These are phyloP conservation scores for Drosophila prostipennis DNA, from an alignment of 2,888 invertebrate genomes.

Conservation along the genomic window DNA sequence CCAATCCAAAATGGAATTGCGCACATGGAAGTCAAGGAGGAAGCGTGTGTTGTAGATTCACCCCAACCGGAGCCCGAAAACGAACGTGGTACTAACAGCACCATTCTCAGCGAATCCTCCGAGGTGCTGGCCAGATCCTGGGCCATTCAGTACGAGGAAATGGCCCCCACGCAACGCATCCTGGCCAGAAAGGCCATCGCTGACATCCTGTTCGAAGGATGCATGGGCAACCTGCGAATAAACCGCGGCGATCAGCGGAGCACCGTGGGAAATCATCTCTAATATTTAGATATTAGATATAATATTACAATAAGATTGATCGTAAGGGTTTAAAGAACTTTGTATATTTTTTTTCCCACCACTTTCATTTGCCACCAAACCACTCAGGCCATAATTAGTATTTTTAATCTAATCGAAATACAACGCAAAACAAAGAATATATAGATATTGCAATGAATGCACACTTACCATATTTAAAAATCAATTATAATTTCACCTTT, in stretches of 20 bases:
- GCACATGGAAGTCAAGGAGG: slow-evolving; percentile 14
- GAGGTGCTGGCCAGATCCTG: slow-evolving; percentile 79
- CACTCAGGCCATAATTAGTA: not conserved
- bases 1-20: slow-evolving; percentile 1
- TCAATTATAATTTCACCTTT: not conserved
- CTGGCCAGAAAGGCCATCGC: slow-evolving; percentile 80
- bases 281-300: too few relatives aligned
- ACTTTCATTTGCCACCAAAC: not conserved
- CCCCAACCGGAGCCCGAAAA: slow-evolving; percentile 13
- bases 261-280: slow-evolving; percentile 46
- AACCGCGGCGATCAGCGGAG: slow-evolving; percentile 56
- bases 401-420: too few relatives aligned
- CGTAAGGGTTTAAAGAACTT: too few relatives aligned
- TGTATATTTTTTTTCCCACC: not conserved
- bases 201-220: slow-evolving; percentile 80
- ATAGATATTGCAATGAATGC: too few relatives aligned
- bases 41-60: slow-evolving; percentile 4
- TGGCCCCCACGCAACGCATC: slow-evolving; percentile 73
- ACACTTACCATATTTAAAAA: too few relatives aligned
- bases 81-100: not conserved
- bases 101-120: slow-evolving; percentile 63
- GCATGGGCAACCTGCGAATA: slow-evolving; percentile 77
- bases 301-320: too few relatives aligned
- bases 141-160: slow-evolving; percentile 81
- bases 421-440: too few relatives aligned